Base-by-base conservation (phyloP, 2,113 vertebrate species). In the Cichladusa arquata region DNA sequence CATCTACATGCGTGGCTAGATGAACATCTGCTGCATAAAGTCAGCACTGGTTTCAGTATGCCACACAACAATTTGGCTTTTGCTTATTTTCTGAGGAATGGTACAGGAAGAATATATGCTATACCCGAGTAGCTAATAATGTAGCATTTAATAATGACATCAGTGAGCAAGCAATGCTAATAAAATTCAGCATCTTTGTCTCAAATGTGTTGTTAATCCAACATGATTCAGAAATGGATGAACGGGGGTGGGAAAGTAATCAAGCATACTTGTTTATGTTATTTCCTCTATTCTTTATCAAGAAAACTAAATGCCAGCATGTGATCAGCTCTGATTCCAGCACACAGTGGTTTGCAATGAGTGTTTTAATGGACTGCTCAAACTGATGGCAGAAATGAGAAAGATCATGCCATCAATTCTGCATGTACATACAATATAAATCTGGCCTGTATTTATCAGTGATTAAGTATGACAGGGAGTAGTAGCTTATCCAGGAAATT, bases 1-100 rank as follows among this genome's bases (percentile, higher is more conserved):
- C 96, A 97, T 97, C 95, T 92, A 90, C 70, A 90, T 95, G 90
- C 31, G 69, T 96, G 96, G 93, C 96, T 97, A 93, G 92, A 95
- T 93, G 94, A 97, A 95, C 95, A 96, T 97, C 96, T 97, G 96
- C 97, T 97, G 90, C 92, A 94, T 91, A 93, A 92, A 95, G 88
- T 93, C 95, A 95, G 81, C n/a, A 54, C 45, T 95, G 82, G 88
- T 91, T 97, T 96, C 94, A 94, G 66, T 86, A 92, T 88, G 69
- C 84, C 81, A 88, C 96, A 93, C 92, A 96, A 95, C 84, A 94
- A 61, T 93, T 97, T 91, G 74, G 81, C 81, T 94, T 87, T 92
- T 90, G 51, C 90, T 92, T 95, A 20, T 92, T 95, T 95, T 95
- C 82, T 93, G 84, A 91, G 94, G 60, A 94, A 85, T 4, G 3